Base-by-base conservation (phyloP, 1,140 invertebrate species). In the Cydia pomonella region DNA sequence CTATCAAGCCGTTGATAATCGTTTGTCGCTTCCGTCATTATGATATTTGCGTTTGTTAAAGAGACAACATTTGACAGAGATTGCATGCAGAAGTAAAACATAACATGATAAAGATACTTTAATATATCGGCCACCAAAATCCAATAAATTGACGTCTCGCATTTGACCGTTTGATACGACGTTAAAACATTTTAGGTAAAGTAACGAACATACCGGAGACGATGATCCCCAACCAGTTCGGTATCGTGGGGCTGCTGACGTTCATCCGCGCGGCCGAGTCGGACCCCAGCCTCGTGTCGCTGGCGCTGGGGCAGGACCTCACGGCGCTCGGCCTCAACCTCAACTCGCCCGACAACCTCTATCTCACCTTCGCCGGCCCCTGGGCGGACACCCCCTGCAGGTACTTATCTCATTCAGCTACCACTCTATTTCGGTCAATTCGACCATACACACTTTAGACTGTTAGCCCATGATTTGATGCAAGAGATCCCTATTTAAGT, bases 151-250 rank as follows among this genome's bases (percentile, higher is more conserved):
- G 6, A 50, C n/a, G 47, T 18, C 47, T 63, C 13, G 25, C 23
- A 74, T 33, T 63, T 27, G 16, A 76, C 74, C 59, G 18, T 77
- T 77, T 77, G 38, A 78, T 33, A 10, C 0, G n/a, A 33, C 27
- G 9, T 69, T 5, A 5, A 80, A 75, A 80, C n/a, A 83, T 91
- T 92, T 21, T 84, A 97, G 96, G 96, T 78, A 97, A 97, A 93
- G 98, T 99, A 79, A 98, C 98, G 84, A 99, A 99, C 93, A 99
- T 99, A 94, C 99, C 99, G 64, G 95, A 96, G 73, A 97, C 97
- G 89, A 99, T 99, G 99, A 98, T 99, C 75, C 98, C 97, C 81
- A 99, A 99, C 94, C 99, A 99, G 94, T 99, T 99, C 94, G 99
- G 99, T 78, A 99, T 99, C 94, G 98, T 99, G 76, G 99, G 99